Conservation (phyloP, 1,140 invertebrate genomes). For the Nomia melanderi region DNA sequence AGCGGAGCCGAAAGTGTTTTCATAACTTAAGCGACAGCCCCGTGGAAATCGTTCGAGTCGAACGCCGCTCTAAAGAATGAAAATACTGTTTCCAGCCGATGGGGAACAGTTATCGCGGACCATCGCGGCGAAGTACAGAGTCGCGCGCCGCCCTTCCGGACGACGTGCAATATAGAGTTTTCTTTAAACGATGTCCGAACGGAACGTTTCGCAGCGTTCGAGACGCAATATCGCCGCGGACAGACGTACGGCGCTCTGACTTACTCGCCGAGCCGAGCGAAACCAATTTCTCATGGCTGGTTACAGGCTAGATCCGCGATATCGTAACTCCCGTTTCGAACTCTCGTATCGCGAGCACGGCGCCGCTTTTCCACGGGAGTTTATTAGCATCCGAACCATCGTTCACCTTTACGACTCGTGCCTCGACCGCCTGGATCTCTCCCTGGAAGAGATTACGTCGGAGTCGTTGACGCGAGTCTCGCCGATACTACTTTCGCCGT, state of each 20-base stretch:
- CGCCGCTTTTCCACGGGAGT: neutral
- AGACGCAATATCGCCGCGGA: neutral
- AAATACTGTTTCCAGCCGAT: neutral
- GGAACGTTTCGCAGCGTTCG: neutral
- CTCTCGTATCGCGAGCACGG: no score
- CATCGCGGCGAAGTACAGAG: neutral
- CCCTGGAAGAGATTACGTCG: no score
- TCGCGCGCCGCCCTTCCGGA: neutral
- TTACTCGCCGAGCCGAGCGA: neutral
- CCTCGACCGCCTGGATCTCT: neutral
- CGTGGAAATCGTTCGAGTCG: constrained; percentile 16
- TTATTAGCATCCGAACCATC: neutral
- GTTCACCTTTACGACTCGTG: neutral
- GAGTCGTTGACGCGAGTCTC: no score
- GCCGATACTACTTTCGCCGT: no score
- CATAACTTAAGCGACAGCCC: constrained; percentile 11
- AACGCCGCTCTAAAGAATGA: neutral
- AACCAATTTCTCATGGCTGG: neutral
- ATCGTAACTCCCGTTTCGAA: no score
- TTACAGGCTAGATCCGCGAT: no score
- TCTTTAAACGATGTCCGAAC: neutral
- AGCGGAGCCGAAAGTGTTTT: constrained; percentile 13
- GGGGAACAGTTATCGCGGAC: neutral
- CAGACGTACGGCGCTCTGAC: neutral
- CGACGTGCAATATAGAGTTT: neutral